These are phyloP conservation scores for Hirtodrosophila duncani DNA, from an alignment of 2,888 invertebrate species.

Conservation along the genomic window DNA sequence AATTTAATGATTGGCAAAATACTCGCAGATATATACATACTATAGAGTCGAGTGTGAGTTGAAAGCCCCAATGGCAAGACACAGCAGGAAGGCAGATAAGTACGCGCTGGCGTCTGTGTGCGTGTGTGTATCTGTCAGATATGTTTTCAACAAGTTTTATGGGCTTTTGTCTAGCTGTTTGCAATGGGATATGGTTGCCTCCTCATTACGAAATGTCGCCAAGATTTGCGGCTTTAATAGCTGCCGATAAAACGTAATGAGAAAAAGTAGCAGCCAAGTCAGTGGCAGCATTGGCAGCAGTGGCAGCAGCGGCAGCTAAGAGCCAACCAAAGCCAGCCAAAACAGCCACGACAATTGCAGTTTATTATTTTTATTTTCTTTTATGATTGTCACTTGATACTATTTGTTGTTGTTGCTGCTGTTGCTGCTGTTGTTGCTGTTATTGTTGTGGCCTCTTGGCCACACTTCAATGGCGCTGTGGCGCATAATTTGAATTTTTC, in stretches of 20 bases:
- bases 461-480: slow-evolving; percentile 54
- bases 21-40: too few relatives aligned
- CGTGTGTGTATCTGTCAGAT: too few relatives aligned
- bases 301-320: slow-evolving; percentile 29
- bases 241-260: slow-evolving; percentile 53
- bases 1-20: too few relatives aligned
- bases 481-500: slow-evolving; percentile 66
- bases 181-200: too few relatives aligned
- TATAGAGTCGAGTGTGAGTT: too few relatives aligned
- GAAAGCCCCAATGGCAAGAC: too few relatives aligned
- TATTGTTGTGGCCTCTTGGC: slow-evolving; percentile 43
- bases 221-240: slow-evolving; percentile 68
- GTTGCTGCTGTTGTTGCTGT: slow-evolving; percentile 5
- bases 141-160: too few relatives aligned
- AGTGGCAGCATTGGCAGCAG: slow-evolving; percentile 26
- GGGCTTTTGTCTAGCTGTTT: slow-evolving; percentile 50
- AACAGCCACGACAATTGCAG: background rate
- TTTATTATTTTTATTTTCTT: slow-evolving; percentile 24
- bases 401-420: slow-evolving; percentile 29
- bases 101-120: too few relatives aligned
- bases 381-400: slow-evolving; percentile 65
- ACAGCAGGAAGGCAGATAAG: too few relatives aligned
- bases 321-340: too few relatives aligned
- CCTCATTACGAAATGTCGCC: slow-evolving; percentile 68
- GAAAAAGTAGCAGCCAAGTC: slow-evolving; percentile 35